Evolutionary conservation across 2,113 vertebrate genomes (phyloP), one percentile per base, ranked within the genome.

Genomic region (Hylia prasina): DNA sequence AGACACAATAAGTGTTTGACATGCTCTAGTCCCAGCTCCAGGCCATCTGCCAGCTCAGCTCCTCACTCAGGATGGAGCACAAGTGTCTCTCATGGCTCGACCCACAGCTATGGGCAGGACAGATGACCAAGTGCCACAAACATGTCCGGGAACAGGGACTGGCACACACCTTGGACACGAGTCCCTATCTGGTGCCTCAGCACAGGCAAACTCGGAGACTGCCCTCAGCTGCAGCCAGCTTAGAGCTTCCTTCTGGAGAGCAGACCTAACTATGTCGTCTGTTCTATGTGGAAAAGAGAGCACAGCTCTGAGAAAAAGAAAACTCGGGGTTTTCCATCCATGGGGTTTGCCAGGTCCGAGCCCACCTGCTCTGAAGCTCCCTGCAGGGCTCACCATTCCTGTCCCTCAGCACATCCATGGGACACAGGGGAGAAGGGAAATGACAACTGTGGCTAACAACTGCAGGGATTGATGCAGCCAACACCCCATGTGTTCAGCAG

Each of bases 21-120:
- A 7, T 0, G 35, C 79, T 65, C 47, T 37, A 77, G 83, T 53
- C 25, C 21, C 50, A 80, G 70, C 70, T 44, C 15, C 45, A 50
- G 75, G 66, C 61, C 54, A 65, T 45, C 58, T 92, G 72, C 68
- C 48, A 79, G 57, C 66, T 70, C 56, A 40, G 57, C 39, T 82
- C 53, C 51, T 72, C 73, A 4, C 23, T n/a, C 16, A 3, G 63
- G 37, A 51, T 11, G 33, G 13, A 56, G 58, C 80, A 77, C 3
- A 1, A 72, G 31, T 5, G 1, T 31, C 57, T 80, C 63, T 60
- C 69, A 19, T 23, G 9, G 2, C 39, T 65, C 37, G 42, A 30
- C 37, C 45, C 50, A 19, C 2, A 0, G 14, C 54, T 40, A 28
- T 0, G 0, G 45, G 69, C 3, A 10, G 2, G 7, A 77, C 3